Evolutionary conservation across 2,888 invertebrate species (phyloP).

Genomic region (Campoletis raptor): DNA sequence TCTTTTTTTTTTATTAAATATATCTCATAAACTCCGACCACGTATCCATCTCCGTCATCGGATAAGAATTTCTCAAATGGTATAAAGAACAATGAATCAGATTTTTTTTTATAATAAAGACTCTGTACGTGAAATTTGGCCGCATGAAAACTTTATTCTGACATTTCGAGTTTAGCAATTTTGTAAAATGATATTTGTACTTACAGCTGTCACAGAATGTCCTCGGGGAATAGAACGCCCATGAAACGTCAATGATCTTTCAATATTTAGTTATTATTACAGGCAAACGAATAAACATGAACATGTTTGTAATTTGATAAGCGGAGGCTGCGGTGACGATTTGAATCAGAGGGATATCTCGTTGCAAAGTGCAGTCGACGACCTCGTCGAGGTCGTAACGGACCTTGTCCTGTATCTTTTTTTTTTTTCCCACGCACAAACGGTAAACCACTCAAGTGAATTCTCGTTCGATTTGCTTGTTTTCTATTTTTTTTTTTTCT

Average conservation of each 20-base stretch:
- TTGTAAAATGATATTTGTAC: not conserved
- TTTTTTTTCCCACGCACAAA: slow-evolving; percentile 8
- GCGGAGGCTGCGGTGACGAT: slow-evolving; percentile 27
- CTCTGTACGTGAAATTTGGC: not conserved
- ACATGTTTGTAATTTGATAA: slow-evolving; percentile 29
- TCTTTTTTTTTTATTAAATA: no score
- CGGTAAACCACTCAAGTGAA: not conserved
- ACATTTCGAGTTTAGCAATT: not conserved
- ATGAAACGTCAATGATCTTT: slow-evolving; percentile 10
- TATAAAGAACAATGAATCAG: not conserved
- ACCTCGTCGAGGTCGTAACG: slow-evolving; percentile 58
- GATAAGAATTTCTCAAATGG: not conserved
- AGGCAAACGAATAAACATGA: not conserved
- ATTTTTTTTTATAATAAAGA: not conserved
- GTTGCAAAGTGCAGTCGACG: slow-evolving; percentile 48
- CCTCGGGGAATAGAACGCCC: not conserved
- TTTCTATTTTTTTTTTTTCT: not conserved
- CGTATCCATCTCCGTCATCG: not conserved
- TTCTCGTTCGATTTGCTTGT: not conserved
- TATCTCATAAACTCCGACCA: not conserved
- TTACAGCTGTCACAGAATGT: slow-evolving; percentile 20
- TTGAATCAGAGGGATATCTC: slow-evolving; percentile 9
- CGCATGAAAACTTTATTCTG: not conserved
- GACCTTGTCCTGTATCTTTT: slow-evolving; percentile 27
- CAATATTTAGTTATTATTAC: not conserved